Conservation (phyloP, 2,888 invertebrate species). For the Catotricha subobsoleta region DNA sequence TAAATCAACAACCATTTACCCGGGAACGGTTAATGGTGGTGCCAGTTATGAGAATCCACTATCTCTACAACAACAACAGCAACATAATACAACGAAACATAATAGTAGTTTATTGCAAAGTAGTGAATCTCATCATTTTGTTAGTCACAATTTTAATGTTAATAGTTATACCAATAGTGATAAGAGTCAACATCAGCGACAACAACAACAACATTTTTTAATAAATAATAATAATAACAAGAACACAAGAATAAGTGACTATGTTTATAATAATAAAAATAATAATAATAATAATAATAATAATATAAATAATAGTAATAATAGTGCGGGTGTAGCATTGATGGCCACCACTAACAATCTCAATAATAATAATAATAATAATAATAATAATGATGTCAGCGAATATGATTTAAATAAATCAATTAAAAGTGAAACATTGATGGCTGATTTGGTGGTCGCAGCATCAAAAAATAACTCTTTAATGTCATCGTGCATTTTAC, state of each 20-base stretch:
- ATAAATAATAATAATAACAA: too few relatives aligned
- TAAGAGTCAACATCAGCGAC: too few relatives aligned
- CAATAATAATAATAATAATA: too few relatives aligned
- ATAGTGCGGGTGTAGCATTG: neutral
- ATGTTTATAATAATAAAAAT: too few relatives aligned
- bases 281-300: too few relatives aligned
- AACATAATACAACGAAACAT: conserved; percentile 6
- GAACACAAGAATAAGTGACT: too few relatives aligned
- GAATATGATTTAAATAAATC: conserved; percentile 2
- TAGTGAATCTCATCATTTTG: conserved; percentile 6
- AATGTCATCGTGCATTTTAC: too few relatives aligned
- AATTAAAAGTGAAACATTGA: neutral
- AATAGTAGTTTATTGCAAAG: conserved; percentile 1
- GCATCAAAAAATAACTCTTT: too few relatives aligned
- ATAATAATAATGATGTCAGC: conserved; percentile 1
- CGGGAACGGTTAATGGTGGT: too few relatives aligned
- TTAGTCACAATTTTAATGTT: conserved; percentile 7
- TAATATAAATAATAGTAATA: neutral
- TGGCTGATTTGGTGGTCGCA: neutral
- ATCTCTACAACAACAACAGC: neutral
- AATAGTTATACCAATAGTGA: conserved; percentile 3
- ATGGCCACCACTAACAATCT: neutral
- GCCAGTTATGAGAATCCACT: too few relatives aligned
- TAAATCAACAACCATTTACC: too few relatives aligned
- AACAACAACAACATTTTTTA: too few relatives aligned